Base-by-base conservation (phyloP, 2,113 vertebrate genomes). In the Hirundichthys speculiger region DNA sequence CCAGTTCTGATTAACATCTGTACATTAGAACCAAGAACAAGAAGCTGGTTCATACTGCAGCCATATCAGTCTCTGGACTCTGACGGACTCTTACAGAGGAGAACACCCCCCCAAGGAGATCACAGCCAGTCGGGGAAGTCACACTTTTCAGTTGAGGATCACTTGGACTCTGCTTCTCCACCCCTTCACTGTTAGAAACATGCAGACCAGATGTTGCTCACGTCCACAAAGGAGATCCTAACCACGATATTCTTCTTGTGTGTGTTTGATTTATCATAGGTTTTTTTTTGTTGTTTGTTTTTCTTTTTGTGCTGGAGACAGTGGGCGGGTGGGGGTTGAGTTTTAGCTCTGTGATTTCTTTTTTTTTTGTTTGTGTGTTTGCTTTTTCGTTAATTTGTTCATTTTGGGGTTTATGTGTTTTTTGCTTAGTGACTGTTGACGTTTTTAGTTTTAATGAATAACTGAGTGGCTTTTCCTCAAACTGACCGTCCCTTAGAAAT, bases 381-480 rank as follows among this genome's bases (percentile, higher is more conserved):
- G 10, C 13, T 53, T 38, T 25, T 45, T 18, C 2, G 20, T 48
- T 12, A 9, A 19, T 12, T 20, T 47, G 16, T 48, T 48, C 12
- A 3, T 22, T 50, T 25, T 25, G 14, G 13, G 24, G 43, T 60
- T 60, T 22, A 21, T 47, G 27, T 56, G 39, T 39, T 73, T 43
- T 9, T 21, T 51, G 49, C 63, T 45, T 46, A 42, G 22, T 34
- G 34, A 39, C 39, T 64, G 25, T 52, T 47, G 13, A 8, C 53
- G 18, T 76, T 69, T 70, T 53, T 66, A 59, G 69, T 55, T n/a
- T 68, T 65, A 46, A 64, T 45, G 16, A 75, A 6, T 46, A 48
- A 46, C 47, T 4, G 6, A 73, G 66, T 15, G 11, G 20, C 58
- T 55, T 14, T 2, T 48, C 16, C 13, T 59, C 51, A 55, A 52